Conservation (phyloP, 2,113 vertebrate genomes). For the Microcebus jonahi region DNA sequence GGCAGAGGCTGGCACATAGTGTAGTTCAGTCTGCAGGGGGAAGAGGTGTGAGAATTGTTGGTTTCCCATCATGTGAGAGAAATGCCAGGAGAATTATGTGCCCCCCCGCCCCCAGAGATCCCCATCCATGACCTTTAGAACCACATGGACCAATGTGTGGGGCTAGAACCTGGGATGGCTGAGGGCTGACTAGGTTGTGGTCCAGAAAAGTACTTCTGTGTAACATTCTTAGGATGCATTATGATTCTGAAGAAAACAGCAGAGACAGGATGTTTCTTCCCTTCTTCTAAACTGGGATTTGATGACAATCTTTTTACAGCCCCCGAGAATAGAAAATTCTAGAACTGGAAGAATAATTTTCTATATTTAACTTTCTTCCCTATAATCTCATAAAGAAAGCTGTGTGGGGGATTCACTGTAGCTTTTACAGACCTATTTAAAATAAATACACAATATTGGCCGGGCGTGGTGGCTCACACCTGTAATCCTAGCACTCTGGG, state of each 20-base stretch:
- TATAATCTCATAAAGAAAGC: constrained; percentile 12
- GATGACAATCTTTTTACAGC: neutral
- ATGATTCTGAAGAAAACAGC: neutral
- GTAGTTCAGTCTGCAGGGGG: neutral
- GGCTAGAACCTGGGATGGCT: neutral
- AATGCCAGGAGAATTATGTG: neutral
- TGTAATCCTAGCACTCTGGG: too few relatives aligned
- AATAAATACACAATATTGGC: constrained; percentile 28
- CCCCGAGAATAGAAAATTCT: neutral
- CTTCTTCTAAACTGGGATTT: neutral
- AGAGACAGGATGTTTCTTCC: neutral
- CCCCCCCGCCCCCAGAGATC: neutral
- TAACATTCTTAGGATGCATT: neutral
- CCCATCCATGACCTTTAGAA: neutral
- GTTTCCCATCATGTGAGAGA: neutral
- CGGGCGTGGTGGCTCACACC: too few relatives aligned
- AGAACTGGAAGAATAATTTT: neutral
- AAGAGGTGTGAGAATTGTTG: neutral
- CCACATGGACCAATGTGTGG: neutral
- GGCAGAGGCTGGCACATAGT: neutral
- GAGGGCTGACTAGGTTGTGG: neutral
- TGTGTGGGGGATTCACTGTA: neutral
- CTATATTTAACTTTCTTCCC: neutral
- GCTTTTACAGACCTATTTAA: constrained; percentile 15
- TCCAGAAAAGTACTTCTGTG: neutral